These are phyloP conservation scores for Drosophila mettleri DNA, from an alignment of 2,888 invertebrate genomes.

Conservation along the genomic window DNA sequence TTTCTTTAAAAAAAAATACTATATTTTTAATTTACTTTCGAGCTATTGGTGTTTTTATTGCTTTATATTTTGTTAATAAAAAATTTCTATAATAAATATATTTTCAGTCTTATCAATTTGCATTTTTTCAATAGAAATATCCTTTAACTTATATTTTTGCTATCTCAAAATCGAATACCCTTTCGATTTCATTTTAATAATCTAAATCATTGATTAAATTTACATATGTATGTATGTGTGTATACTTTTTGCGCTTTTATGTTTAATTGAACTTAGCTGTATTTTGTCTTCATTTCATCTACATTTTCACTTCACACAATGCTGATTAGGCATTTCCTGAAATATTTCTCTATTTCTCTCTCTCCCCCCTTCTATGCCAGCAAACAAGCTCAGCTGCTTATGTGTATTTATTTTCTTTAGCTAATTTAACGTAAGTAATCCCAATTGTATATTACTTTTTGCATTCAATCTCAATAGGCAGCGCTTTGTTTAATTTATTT, in stretches of 20 bases:
- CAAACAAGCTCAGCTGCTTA: background rate
- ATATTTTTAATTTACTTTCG: too few species aligned
- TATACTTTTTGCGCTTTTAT: background rate
- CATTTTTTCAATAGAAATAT: too few species aligned
- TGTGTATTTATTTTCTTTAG: background rate
- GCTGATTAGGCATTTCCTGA: background rate
- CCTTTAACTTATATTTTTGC: background rate
- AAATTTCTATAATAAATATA: too few species aligned
- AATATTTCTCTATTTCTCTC: background rate
- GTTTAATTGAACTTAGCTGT: background rate
- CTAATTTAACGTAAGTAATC: background rate
- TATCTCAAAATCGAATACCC: too few species aligned
- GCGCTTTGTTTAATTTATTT: background rate
- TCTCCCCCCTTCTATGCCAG: too few species aligned
- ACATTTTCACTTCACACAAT: background rate
- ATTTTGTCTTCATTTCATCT: too few species aligned
- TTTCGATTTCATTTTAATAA: background rate
- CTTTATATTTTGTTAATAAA: too few species aligned
- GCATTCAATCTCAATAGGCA: background rate
- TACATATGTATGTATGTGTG: too few species aligned
- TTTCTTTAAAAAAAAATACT: too few species aligned
- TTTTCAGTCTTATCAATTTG: too few species aligned
- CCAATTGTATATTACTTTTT: constrained; percentile 1
- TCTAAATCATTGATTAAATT: background rate
- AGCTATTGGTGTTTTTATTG: background rate